phyloP scores from a whole-genome alignment of 2,797 vertebrate genomes.

The Bovichtus diacanthus region DNA sequence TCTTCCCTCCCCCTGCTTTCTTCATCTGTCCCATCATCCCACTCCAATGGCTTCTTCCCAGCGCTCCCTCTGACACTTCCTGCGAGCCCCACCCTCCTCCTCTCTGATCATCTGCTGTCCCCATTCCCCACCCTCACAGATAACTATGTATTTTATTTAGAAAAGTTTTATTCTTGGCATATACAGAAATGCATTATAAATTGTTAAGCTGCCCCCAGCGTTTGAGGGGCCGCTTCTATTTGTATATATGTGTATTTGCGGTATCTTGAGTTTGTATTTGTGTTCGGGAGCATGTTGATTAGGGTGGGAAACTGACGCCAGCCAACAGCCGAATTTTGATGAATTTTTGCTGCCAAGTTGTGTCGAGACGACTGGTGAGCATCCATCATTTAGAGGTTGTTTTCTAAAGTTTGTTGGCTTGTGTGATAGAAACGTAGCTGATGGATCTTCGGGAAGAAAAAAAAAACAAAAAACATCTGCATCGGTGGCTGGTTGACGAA shows the following conservation, averaged over 20 bases:
- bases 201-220: slow-evolving; percentile 68
- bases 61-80: slow-evolving; percentile 83
- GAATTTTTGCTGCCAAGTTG: slow-evolving; percentile 28
- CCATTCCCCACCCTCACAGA: slow-evolving; percentile 78
- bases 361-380: slow-evolving; percentile 20
- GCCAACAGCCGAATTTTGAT: slow-evolving; percentile 48
- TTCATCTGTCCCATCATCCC: slow-evolving; percentile 52
- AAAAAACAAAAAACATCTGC: slow-evolving; percentile 1
- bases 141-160: slow-evolving; percentile 90
- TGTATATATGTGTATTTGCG: slow-evolving; percentile 90
- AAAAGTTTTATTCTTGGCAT: slow-evolving; percentile 89
- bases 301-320: slow-evolving; percentile 69
- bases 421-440: slow-evolving; percentile 43
- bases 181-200: slow-evolving; percentile 89
- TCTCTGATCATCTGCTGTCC: slow-evolving; percentile 71
- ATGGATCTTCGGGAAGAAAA: slow-evolving; percentile 24
- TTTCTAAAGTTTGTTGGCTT: slow-evolving; percentile 44
- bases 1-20: slow-evolving; percentile 24
- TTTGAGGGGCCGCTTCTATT: slow-evolving; percentile 84
- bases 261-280: slow-evolving; percentile 82
- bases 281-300: slow-evolving; percentile 75
- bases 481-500: slow-evolving; percentile 46
- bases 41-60: slow-evolving; percentile 73
- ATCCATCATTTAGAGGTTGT: slow-evolving; percentile 24
- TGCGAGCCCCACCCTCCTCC: slow-evolving; percentile 60